Evolutionary conservation across 2,797 vertebrate species (phyloP).

Genomic region (Sebastes aleutianus): DNA sequence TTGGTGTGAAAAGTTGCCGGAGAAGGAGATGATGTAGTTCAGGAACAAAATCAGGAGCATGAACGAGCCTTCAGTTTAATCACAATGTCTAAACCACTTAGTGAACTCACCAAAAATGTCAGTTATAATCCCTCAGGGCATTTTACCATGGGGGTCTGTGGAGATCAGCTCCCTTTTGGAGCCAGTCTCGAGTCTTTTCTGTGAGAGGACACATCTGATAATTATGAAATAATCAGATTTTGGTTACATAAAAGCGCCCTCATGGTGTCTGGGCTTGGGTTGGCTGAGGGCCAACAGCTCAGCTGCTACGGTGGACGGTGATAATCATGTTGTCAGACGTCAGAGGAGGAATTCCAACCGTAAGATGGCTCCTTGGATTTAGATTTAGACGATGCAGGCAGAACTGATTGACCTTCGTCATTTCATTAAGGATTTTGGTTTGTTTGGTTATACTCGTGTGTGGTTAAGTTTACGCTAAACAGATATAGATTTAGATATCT

Average conservation of each 20-base stretch:
- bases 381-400: neutral
- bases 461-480: neutral
- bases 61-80: neutral
- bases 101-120: no score
- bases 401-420: neutral
- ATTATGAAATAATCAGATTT: neutral
- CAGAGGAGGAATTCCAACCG: neutral
- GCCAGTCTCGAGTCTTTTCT: no score
- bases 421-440: neutral
- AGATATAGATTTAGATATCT: no score
- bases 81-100: neutral
- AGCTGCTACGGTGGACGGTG: neutral
- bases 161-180: no score
- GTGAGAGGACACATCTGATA: neutral
- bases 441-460: neutral
- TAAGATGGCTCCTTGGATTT: neutral
- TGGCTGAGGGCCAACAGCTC: neutral
- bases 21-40: neutral
- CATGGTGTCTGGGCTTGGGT: neutral
- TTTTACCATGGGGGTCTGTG: no score
- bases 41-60: neutral
- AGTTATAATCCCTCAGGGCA: no score
- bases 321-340: neutral
- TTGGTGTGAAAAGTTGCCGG: neutral
- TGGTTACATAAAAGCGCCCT: neutral